A percentile compares a stretch with the other conserved stretches of the same genome.
Conservation (phyloP, 2,113 vertebrate species). For the Ia io region DNA sequence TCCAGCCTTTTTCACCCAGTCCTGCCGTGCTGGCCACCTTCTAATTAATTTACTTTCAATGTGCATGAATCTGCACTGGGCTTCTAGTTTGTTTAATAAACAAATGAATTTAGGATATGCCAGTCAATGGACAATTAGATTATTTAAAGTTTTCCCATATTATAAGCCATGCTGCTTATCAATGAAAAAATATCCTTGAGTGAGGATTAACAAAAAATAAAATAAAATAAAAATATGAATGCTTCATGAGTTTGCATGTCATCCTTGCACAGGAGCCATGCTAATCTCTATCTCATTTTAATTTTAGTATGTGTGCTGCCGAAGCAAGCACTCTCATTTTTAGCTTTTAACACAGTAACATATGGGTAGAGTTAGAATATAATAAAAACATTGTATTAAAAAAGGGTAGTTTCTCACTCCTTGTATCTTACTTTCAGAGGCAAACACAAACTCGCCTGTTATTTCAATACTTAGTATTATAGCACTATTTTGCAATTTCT, state of each 20-base stretch:
- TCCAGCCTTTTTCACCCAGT: too few species aligned
- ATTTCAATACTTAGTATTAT: background rate
- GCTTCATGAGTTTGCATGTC: background rate
- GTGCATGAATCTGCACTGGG: too few species aligned
- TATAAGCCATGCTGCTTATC: background rate
- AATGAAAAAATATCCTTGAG: too few species aligned
- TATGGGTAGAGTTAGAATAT: background rate
- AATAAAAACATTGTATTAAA: background rate
- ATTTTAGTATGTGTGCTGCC: background rate
- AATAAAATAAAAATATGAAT: background rate
- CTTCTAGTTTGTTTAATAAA: too few species aligned
- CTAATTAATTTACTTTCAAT: too few species aligned
- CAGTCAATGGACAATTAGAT: background rate
- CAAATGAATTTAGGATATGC: too few species aligned
- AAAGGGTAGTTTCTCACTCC: background rate
- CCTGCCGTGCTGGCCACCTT: too few species aligned
- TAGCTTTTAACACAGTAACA: background rate
- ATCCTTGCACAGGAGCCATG: background rate
- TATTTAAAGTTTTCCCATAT: background rate
- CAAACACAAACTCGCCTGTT: background rate
- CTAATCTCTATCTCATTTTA: background rate
- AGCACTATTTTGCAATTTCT: background rate
- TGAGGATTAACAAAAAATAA: too few species aligned
- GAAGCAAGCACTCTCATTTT: background rate
- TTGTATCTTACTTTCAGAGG: background rate